Evolutionary conservation across 2,113 vertebrate species (phyloP).

Genomic region (Coreoperca whiteheadi): DNA sequence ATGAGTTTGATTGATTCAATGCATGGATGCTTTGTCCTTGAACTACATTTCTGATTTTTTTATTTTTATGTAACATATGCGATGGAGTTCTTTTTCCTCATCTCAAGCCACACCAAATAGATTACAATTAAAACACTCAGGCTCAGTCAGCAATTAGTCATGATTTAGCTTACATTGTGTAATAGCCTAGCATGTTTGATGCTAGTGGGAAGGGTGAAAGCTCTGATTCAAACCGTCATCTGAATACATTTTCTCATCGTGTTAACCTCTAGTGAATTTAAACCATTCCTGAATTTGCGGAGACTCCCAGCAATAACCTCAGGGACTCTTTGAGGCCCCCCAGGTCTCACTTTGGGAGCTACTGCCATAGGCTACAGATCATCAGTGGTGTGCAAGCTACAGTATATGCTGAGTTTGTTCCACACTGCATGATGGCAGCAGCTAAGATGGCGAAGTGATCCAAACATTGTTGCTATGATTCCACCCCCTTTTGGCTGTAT

Average conservation of each 20-base stretch:
- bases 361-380: constrained; percentile 40
- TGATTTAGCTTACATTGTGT: background rate
- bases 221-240: background rate
- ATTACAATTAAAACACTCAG: background rate
- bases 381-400: constrained; percentile 14
- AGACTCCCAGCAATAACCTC: constrained; percentile 9
- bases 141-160: background rate
- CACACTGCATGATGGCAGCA: constrained; percentile 57
- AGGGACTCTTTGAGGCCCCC: background rate
- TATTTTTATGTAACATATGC: constrained; percentile 51
- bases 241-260: background rate
- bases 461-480: constrained; percentile 76
- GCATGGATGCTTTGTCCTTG: constrained; percentile 73
- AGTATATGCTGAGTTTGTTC: constrained; percentile 51
- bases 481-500: constrained; percentile 62
- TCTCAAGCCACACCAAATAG: background rate
- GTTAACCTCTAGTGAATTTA: background rate
- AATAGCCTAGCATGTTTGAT: background rate
- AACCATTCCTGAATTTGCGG: background rate
- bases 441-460: constrained; percentile 72
- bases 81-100: constrained; percentile 20
- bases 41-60: constrained; percentile 50
- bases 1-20: constrained; percentile 64
- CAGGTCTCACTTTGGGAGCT: constrained; percentile 23
- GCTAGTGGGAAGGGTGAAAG: background rate